Conservation (phyloP, 2,888 invertebrate species). For the Diaperis boleti region DNA sequence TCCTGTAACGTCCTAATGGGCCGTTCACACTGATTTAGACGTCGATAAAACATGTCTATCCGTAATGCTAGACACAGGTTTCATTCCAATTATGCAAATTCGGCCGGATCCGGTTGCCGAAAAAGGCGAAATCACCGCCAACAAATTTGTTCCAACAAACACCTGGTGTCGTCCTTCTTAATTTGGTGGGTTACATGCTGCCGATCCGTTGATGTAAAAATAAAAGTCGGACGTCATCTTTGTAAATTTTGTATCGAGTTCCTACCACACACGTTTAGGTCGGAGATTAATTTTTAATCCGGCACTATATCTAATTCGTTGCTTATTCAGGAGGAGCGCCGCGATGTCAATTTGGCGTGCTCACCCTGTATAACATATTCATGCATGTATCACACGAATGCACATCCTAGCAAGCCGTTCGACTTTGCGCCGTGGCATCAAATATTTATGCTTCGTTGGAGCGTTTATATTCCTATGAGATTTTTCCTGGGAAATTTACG, state of each 20-base stretch:
- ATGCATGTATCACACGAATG: constrained; percentile 52
- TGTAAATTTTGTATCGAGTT: background rate
- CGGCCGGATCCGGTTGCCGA: constrained; percentile 1
- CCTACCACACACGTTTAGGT: constrained; percentile 4
- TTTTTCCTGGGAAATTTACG: constrained; percentile 56
- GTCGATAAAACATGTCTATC: constrained; percentile 4
- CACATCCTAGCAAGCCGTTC: constrained; percentile 48
- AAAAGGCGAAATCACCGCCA: constrained; percentile 5
- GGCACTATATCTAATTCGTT: background rate
- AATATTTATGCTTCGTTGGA: constrained; percentile 57
- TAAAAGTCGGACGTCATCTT: background rate
- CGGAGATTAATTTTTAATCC: background rate
- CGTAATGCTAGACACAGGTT: constrained; percentile 5
- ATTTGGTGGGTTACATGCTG: background rate
- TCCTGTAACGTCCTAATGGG: background rate
- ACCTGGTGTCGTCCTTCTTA: constrained; percentile 11
- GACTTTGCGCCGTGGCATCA: constrained; percentile 53
- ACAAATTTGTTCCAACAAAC: constrained; percentile 4
- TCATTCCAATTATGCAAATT: constrained; percentile 12
- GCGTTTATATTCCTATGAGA: constrained; percentile 53
- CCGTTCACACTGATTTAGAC: constrained; percentile 1
- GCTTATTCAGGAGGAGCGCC: background rate
- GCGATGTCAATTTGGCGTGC: constrained; percentile 4
- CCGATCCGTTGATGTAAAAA: constrained; percentile 3
- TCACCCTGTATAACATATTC: constrained; percentile 40